Evolutionary conservation across 2,888 invertebrate genomes (phyloP).

Genomic region (Caenorhabditis becei): DNA sequence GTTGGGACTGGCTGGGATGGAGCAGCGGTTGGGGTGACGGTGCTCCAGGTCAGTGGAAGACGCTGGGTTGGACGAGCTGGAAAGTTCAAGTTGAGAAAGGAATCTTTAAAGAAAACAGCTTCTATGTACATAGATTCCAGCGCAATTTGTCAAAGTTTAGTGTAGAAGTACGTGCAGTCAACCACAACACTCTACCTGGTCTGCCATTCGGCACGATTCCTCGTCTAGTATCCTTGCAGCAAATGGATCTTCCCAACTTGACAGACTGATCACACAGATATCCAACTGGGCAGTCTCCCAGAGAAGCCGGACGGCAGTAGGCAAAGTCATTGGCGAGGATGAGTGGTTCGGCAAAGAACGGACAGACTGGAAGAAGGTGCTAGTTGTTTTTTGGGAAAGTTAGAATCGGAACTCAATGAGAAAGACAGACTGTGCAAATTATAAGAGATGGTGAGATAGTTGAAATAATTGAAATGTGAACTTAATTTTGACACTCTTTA

Average conservation of each 20-base stretch:
- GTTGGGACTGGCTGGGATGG: constrained; percentile 56
- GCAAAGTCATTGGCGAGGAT: constrained; percentile 75
- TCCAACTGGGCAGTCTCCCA: constrained; percentile 78
- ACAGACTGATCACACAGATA: constrained; percentile 79
- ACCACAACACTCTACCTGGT: constrained; percentile 41
- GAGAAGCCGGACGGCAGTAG: constrained; percentile 77
- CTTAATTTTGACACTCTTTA: background rate
- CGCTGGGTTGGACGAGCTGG: constrained; percentile 67
- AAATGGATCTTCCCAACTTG: constrained; percentile 77
- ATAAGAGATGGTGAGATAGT: background rate
- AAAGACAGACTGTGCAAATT: background rate
- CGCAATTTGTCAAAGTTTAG: background rate
- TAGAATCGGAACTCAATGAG: background rate
- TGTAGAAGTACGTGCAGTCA: background rate
- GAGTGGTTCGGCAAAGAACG: constrained; percentile 78
- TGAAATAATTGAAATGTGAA: background rate
- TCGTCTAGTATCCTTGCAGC: constrained; percentile 73
- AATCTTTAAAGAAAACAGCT: background rate
- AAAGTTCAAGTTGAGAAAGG: constrained; percentile 5
- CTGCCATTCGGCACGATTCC: constrained; percentile 63
- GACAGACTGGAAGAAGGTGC: constrained; percentile 74
- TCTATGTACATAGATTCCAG: background rate
- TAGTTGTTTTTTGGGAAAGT: background rate
- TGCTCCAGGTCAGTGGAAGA: constrained; percentile 75
- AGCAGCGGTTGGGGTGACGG: constrained; percentile 74